These are phyloP conservation scores for Dysmachus trigonus DNA, from an alignment of 2,888 invertebrate genomes.

Conservation along the genomic window DNA sequence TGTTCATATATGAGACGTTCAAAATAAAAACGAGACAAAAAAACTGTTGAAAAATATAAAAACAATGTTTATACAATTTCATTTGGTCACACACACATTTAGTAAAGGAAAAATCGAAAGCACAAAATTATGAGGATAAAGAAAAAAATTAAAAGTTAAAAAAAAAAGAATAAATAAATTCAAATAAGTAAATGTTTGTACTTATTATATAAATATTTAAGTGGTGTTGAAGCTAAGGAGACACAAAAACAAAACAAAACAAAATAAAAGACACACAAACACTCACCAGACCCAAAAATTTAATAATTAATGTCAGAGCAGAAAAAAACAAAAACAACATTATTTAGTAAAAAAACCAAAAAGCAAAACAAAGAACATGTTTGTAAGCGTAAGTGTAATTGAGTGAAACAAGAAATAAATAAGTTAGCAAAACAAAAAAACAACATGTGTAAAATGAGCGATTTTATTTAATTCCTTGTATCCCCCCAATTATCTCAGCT, in stretches of 20 bases:
- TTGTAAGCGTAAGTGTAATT: slow-evolving; percentile 32
- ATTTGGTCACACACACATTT: slow-evolving; percentile 1
- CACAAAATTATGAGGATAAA: slow-evolving; percentile 23
- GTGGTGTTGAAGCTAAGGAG: background rate
- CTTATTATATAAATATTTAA: slow-evolving; percentile 8
- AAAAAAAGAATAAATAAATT: background rate
- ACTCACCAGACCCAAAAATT: slow-evolving; percentile 2
- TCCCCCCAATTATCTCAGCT: no score
- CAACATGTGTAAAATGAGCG: background rate
- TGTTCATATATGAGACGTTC: background rate
- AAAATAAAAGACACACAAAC: slow-evolving; percentile 15
- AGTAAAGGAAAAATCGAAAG: slow-evolving; percentile 26
- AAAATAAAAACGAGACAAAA: background rate
- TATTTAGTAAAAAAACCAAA: background rate
- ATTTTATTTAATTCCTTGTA: background rate
- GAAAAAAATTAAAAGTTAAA: background rate
- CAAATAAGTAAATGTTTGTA: slow-evolving; percentile 32
- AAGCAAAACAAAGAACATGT: background rate
- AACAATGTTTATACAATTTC: background rate
- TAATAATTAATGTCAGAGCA: slow-evolving; percentile 22
- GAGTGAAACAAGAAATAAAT: slow-evolving; percentile 36
- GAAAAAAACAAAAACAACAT: no score
- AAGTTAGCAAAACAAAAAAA: slow-evolving; percentile 17
- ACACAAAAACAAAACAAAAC: background rate
- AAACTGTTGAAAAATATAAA: background rate